phyloP scores from a whole-genome alignment of 1,140 invertebrate species.

The Caenorhabditis briggsae region DNA sequence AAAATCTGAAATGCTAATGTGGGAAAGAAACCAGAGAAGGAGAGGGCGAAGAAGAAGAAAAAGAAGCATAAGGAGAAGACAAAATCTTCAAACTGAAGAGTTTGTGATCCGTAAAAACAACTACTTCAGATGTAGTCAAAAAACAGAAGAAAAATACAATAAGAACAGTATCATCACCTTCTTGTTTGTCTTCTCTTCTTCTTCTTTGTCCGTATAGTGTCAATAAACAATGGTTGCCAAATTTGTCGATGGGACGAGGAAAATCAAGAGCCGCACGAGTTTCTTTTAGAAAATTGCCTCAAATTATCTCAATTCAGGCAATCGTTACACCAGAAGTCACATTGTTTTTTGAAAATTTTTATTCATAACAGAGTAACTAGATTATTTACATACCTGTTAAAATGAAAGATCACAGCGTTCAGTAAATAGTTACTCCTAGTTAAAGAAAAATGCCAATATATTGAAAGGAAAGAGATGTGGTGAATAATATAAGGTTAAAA shows the following conservation, averaged over 20 bases:
- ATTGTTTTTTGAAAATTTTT: neutral
- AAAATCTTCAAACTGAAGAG: neutral
- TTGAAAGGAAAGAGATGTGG: no score
- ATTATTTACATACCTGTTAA: no score
- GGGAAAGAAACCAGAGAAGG: neutral
- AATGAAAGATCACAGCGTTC: no score
- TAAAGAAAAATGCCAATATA: no score
- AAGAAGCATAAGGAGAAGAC: neutral
- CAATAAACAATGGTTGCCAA: constrained; percentile 31
- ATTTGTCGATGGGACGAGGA: neutral
- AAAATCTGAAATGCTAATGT: constrained; percentile 29
- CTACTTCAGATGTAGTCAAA: neutral
- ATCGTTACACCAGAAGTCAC: constrained; percentile 11
- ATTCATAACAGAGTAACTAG: no score
- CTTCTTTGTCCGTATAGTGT: constrained; percentile 11
- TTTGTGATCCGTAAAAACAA: constrained; percentile 37
- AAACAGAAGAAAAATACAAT: constrained; percentile 5
- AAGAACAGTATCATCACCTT: constrained; percentile 23
- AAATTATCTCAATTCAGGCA: neutral
- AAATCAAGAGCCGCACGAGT: constrained; percentile 40
- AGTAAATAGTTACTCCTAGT: no score
- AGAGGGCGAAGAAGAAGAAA: neutral
- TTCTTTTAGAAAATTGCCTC: neutral
- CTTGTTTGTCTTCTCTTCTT: constrained; percentile 28
- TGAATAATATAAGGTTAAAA: no score